Percentiles rank a stretch among this genome's conserved stretches.
Conservation (phyloP, 2,888 invertebrate genomes). For the Junonia oenone region DNA sequence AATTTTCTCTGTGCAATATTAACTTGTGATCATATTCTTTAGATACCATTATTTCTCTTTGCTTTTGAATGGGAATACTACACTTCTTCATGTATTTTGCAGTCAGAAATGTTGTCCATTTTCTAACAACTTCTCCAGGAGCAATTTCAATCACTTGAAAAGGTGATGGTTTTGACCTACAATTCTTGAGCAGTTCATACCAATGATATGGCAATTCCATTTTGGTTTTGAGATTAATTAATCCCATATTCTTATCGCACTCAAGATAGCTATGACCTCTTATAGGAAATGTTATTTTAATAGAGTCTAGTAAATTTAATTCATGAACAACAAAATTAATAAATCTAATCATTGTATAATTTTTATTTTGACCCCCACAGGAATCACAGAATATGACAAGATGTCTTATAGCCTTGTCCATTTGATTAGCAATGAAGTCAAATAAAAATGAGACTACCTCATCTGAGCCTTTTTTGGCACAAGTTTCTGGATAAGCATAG, state of each 20-base stretch:
- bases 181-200: neutral
- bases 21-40: no score
- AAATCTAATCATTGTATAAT: constrained; percentile 19
- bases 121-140: no score
- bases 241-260: constrained; percentile 7
- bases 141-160: constrained; percentile 6
- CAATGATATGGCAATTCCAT: neutral
- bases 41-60: no score
- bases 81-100: no score
- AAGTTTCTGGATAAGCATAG: neutral
- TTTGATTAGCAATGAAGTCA: constrained; percentile 5
- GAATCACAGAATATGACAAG: constrained; percentile 38
- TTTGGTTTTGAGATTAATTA: constrained; percentile 8
- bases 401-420: neutral
- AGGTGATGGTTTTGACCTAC: constrained; percentile 6
- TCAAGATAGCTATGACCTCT: constrained; percentile 13
- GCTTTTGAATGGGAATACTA: no score
- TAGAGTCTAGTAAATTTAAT: constrained; percentile 3
- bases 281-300: constrained; percentile 8
- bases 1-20: no score
- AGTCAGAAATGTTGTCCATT: no score
- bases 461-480: constrained; percentile 5
- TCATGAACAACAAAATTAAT: constrained; percentile 5
- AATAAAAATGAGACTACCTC: constrained; percentile 10
- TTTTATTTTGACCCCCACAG: constrained; percentile 39